A percentile compares a stretch with the other conserved stretches of the same genome.
Conservation (phyloP, 2,113 vertebrate species). For the Perca flavescens region DNA sequence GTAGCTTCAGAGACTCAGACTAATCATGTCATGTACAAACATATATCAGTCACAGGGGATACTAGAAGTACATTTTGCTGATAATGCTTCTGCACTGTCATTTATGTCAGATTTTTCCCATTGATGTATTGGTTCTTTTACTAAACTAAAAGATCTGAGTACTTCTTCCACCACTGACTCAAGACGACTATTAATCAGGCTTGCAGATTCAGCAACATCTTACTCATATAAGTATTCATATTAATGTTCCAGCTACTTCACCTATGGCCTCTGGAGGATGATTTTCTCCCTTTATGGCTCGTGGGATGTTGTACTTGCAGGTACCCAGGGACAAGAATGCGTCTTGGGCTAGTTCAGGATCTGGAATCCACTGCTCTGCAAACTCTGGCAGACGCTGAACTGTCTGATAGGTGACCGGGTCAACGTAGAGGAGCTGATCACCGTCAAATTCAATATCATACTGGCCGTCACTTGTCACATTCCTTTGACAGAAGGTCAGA, state of each 20-base stretch:
- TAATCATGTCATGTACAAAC: no score
- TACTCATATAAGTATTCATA: no score
- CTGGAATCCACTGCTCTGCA: constrained; percentile 5
- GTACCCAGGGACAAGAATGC: background rate
- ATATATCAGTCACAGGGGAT: background rate
- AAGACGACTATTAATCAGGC: background rate
- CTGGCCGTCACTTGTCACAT: background rate
- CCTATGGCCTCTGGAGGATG: constrained; percentile 7
- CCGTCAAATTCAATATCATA: constrained; percentile 32
- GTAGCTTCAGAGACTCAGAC: background rate
- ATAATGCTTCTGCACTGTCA: no score
- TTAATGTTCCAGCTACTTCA: background rate
- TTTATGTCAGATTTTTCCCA: no score
- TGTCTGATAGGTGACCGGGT: background rate
- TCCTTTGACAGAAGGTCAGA: constrained; percentile 33
- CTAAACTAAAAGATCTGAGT: no score
- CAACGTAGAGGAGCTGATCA: constrained; percentile 26
- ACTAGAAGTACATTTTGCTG: no score
- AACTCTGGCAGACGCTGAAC: constrained; percentile 35
- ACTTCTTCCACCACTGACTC: background rate
- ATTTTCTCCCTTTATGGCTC: background rate
- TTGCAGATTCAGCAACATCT: background rate
- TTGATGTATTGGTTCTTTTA: no score
- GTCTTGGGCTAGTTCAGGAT: background rate
- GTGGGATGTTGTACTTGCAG: constrained; percentile 33